Percentiles rank a stretch among this genome's conserved stretches.
Conservation (phyloP, 2,888 invertebrate genomes). For the Proisotoma minuta region DNA sequence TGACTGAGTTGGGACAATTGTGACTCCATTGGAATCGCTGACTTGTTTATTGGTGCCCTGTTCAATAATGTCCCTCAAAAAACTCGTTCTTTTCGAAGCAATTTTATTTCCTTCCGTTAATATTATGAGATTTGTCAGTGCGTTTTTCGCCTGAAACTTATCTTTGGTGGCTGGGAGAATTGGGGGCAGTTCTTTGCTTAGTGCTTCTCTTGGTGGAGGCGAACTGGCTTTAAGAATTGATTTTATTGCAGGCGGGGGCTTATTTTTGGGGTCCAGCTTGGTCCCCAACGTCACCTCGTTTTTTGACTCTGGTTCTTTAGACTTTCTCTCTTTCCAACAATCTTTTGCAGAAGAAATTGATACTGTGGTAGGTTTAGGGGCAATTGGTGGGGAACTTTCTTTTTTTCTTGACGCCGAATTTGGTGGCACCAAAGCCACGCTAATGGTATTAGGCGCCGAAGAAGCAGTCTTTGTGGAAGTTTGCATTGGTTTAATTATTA, state of each 20-base stretch:
- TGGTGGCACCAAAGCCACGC: too few relatives aligned
- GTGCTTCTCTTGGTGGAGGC: background rate
- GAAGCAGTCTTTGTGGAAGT: slow-evolving; percentile 2
- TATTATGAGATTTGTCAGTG: slow-evolving; percentile 34
- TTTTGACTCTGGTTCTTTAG: background rate
- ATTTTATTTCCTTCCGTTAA: slow-evolving; percentile 39
- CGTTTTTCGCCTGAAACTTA: background rate
- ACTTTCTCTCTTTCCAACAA: background rate
- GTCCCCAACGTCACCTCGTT: background rate
- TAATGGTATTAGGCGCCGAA: background rate
- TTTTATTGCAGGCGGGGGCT: slow-evolving; percentile 27
- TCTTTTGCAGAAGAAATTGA: slow-evolving; percentile 3
- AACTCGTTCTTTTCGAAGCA: slow-evolving; percentile 41
- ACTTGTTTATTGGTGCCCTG: slow-evolving; percentile 2
- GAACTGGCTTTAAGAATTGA: slow-evolving; percentile 37
- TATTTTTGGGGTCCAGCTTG: background rate
- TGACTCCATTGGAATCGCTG: background rate
- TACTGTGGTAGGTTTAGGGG: too few relatives aligned
- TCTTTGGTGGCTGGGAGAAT: background rate
- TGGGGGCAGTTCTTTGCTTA: background rate
- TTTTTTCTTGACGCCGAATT: too few relatives aligned
- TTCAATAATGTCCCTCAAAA: slow-evolving; percentile 41
- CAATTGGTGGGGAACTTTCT: background rate
- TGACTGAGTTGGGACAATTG: background rate
- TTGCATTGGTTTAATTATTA: slow-evolving; percentile 15